Base-by-base conservation (phyloP, 2,797 vertebrate species). In the Macropodus opercularis region DNA sequence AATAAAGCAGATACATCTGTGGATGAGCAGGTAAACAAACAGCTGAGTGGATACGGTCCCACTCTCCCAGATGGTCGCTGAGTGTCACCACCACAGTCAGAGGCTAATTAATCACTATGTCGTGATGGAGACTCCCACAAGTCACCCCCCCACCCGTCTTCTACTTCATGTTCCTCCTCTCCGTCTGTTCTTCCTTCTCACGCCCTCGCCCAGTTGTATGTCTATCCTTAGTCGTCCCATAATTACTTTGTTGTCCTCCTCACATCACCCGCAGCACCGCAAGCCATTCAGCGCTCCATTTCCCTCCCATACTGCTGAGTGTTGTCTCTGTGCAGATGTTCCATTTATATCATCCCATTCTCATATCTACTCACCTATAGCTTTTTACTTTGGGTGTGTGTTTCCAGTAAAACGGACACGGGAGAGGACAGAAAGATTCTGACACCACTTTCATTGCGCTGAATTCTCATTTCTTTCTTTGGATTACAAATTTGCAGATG, bases 201-300 rank as follows among this genome's bases (percentile, higher is more conserved):
- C 44, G 63, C 49, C 56, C 51, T 70, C 38, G 22, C 59, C 49
- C 69, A 68, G 57, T 59, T 48, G 56, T 50, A 17, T 46, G 63
- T 62, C 72, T 63, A 58, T 88, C 72, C 75, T 83, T 72, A 83
- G 72, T 67, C 31, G 2, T 80, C 56, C 79, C 64, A 73, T 86
- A 85, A 85, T 86, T 86, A 77, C 75, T 72, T 71, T 77, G 72
- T 78, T 87, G 74, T 80, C 73, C 53, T 82, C 55, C 43, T 75
- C 66, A 48, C 71, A 68, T 76, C 73, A 74, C 68, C 55, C 70
- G 14, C 81, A 67, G 61, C 62, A 64, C 75, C 60, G 3, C 73
- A 65, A 63, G 39, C 49, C 54, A 55, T 53, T 26, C 63, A 54
- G 51, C 31, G 24, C 14, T 64, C n/a, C 13, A 7, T 60, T 76